Evolutionary conservation across 2,797 vertebrate genomes (phyloP), one percentile per base, ranked within the genome.

Genomic region (Cirrhinus molitorella): DNA sequence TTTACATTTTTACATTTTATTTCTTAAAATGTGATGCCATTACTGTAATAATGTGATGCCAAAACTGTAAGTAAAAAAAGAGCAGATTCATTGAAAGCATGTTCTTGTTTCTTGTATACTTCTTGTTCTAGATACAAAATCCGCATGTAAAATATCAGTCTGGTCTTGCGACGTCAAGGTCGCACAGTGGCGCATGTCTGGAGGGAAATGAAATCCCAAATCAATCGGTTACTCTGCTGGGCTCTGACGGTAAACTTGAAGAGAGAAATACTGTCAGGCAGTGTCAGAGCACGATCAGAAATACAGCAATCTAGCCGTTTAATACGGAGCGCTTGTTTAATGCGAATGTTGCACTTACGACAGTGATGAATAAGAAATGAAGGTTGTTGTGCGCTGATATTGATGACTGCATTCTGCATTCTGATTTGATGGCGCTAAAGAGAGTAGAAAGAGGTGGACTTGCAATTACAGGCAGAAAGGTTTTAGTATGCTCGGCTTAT

Each of bases 171-270:
- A 28, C 86, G 86, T 91, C 93, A 90, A 85, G 88, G 87, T 89
- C 89, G 82, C 90, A 55, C 86, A 21, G 80, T 87, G 90, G 70
- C 28, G 80, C 68, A n/a, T 34, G 31, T 76, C 81, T 68, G 49
- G 81, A 83, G 90, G 90, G 93, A 93, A 93, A 94, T 93, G 90
- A 93, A 93, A 94, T 91, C 91, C 92, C 88, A 89, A 95, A 94
- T 93, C 93, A 94, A 93, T 94, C 83, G 90, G 85, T 90, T 80
- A 57, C 67, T 28, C 80, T 31, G 83, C 59, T 70, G 16, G 57
- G 10, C 72, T 13, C 59, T 61, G 68, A 71, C 49, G 25, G 78
- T 83, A 78, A 61, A 51, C 83, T 81, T 74, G 57, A 63, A 65
- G 61, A 72, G 79, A 66, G 78, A 66, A 37, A 76, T 59, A 37